These are phyloP conservation scores for Sthenelais limicola DNA, from an alignment of 2,888 invertebrate genomes.

Conservation along the genomic window DNA sequence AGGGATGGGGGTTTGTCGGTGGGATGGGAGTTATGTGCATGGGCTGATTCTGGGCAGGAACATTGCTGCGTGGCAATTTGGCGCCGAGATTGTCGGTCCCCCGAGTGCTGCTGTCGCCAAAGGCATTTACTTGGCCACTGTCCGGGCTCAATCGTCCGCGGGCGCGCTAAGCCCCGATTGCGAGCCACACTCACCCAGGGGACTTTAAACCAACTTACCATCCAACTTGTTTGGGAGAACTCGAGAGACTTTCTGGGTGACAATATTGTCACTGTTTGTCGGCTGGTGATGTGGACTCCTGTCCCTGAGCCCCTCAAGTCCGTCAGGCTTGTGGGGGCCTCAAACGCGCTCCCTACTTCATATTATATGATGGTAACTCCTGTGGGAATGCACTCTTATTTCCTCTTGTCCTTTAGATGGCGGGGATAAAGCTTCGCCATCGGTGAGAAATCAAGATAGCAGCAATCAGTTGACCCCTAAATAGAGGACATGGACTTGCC, in stretches of 20 bases:
- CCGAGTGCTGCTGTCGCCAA: conserved; percentile 31
- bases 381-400: conserved; percentile 3
- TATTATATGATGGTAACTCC: conserved; percentile 31
- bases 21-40: no score
- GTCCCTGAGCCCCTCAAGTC: conserved; percentile 19
- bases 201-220: conserved; percentile 29
- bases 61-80: conserved; percentile 37
- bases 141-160: conserved; percentile 39
- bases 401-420: conserved; percentile 6
- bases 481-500: conserved; percentile 35
- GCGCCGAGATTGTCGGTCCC: conserved; percentile 38
- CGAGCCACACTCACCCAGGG: not conserved
- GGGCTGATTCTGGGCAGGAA: conserved; percentile 29
- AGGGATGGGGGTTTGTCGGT: conserved; percentile 22
- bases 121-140: conserved; percentile 34
- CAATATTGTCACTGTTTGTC: conserved; percentile 22
- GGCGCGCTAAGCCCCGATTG: not conserved
- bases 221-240: conserved; percentile 38
- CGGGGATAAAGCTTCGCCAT: conserved; percentile 23
- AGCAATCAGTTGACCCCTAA: conserved; percentile 32
- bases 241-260: conserved; percentile 24
- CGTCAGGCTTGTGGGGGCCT: not conserved
- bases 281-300: not conserved
- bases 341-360: conserved; percentile 18
- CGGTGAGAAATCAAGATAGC: conserved; percentile 34